Conservation (phyloP, 1,140 invertebrate genomes). For the Heliconius congener region DNA sequence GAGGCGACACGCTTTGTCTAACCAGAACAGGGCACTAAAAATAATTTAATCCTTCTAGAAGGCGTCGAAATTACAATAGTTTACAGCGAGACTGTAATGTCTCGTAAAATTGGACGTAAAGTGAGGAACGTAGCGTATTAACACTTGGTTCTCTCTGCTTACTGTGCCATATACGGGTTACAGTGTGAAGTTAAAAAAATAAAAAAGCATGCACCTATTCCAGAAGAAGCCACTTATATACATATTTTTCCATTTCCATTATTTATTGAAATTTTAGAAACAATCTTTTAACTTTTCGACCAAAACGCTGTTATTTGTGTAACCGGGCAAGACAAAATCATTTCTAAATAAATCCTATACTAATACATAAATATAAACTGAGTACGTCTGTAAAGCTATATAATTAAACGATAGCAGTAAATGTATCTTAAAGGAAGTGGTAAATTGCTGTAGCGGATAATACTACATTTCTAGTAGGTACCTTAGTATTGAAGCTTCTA, state of each 20-base stretch:
- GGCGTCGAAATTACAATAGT: background rate
- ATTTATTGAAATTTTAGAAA: too few species aligned
- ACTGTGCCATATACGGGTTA: background rate
- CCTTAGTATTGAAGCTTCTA: background rate
- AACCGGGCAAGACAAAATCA: too few species aligned
- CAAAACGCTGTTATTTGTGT: too few species aligned
- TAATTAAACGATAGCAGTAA: conserved; percentile 15
- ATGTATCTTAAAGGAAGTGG: conserved; percentile 1
- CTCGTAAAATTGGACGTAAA: too few species aligned
- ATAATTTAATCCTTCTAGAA: background rate
- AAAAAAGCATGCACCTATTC: background rate
- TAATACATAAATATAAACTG: background rate
- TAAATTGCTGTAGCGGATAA: conserved; percentile 9
- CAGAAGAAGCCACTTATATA: too few species aligned
- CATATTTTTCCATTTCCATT: too few species aligned
- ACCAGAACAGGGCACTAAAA: too few species aligned
- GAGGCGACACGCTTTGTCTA: too few species aligned
- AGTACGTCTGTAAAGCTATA: background rate
- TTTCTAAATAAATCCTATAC: background rate
- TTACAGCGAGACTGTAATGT: too few species aligned
- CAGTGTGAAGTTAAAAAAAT: background rate
- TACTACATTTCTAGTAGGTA: conserved; percentile 3
- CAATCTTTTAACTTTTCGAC: too few species aligned
- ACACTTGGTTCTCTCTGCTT: background rate
- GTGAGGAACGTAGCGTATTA: too few species aligned